Base-by-base conservation (phyloP, 2,797 vertebrate genomes). In the Acipenser oxyrinchus region DNA sequence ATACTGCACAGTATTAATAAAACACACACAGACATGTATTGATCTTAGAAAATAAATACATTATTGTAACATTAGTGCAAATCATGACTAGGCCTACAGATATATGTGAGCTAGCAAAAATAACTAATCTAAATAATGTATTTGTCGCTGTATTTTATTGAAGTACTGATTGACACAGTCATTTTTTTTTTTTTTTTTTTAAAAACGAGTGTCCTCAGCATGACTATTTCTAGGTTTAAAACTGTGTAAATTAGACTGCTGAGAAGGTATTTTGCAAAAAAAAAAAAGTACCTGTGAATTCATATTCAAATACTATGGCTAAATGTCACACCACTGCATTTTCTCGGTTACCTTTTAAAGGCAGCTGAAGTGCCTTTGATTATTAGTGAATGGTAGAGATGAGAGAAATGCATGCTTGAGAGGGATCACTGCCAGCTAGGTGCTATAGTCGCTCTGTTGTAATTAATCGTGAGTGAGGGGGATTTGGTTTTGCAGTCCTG, bases 391-490 rank as follows among this genome's bases (percentile, higher is more conserved):
- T 60, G 66, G 72, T 75, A 73, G 75, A 90, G 88, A 91, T 86
- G 83, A 90, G 87, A 90, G 79, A 76, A 74, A 85, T 83, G 82
- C 71, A 78, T 63, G 71, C 77, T 82, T 87, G 73, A 66, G 79
- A 71, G 76, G 83, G 88, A 86, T 88, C 87, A 85, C 75, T 82
- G 85, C 87, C 83, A 79, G 78, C 76, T n/a, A 78, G 86, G 84
- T 90, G 86, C 87, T 87, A 83, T 80, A 83, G 78, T 84, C 87
- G 84, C 82, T 76, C 81, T 83, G 74, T 83, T 88, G 88, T 93
- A 94, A 96, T 96, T 96, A 96, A 94, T 90, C 86, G 88, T 83
- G 89, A 91, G 89, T 77, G 84, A 92, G 88, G 81, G 77, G 75
- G 82, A 80, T 78, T 81, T 83, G 81, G 79, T 85, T 82, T 89